A percentile compares a stretch with the other conserved stretches of the same genome.
These are phyloP conservation scores for Hylaeus volcanicus DNA, from an alignment of 1,140 invertebrate species.

Conservation along the genomic window DNA sequence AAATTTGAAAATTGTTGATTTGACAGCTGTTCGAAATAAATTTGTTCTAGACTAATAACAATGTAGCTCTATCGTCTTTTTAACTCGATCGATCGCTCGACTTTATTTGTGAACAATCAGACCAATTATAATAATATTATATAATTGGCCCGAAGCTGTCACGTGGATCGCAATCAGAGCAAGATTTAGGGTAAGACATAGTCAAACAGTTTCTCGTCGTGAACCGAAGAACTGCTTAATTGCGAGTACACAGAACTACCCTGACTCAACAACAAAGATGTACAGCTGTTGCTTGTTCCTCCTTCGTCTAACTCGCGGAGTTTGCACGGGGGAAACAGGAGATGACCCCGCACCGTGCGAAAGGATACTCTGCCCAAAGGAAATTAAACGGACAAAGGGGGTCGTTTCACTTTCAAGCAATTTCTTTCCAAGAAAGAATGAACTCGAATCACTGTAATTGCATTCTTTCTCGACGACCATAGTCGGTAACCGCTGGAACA, in stretches of 20 bases:
- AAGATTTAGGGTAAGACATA: neutral
- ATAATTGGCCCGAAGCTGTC: too few species aligned
- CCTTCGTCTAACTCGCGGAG: neutral
- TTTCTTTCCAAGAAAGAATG: neutral
- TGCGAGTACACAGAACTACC: neutral
- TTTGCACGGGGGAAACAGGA: neutral
- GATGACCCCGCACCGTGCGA: neutral
- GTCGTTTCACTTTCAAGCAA: neutral
- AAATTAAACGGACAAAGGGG: slow-evolving; percentile 30
- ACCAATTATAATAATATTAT: too few species aligned
- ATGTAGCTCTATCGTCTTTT: too few species aligned
- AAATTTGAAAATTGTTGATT: too few species aligned
- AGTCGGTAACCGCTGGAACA: neutral
- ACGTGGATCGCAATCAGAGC: neutral
- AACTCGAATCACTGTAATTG: slow-evolving; percentile 17
- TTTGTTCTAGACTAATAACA: too few species aligned
- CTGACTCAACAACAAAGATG: neutral
- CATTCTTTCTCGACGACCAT: slow-evolving; percentile 2
- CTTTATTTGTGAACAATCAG: too few species aligned
- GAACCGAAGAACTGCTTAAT: neutral
- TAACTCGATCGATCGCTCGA: too few species aligned
- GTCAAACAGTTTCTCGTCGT: neutral
- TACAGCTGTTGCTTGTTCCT: neutral
- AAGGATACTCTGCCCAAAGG: slow-evolving; percentile 16
- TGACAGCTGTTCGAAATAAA: too few species aligned